Evolutionary conservation across 1,140 invertebrate genomes (phyloP).

Genomic region (Saccostrea echinata): DNA sequence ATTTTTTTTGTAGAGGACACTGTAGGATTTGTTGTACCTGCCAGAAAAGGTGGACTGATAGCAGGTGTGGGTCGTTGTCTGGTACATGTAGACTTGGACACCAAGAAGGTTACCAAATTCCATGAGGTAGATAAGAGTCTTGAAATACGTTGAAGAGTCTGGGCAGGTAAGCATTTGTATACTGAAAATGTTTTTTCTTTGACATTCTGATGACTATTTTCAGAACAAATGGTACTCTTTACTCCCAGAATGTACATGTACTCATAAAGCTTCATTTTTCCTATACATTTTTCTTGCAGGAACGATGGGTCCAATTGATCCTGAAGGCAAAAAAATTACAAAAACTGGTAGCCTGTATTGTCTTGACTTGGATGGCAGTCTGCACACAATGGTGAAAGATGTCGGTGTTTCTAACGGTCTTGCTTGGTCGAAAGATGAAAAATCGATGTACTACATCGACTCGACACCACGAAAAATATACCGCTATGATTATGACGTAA

Average conservation of each 20-base stretch:
- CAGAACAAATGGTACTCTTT: too few relatives aligned
- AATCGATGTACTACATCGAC: conserved; percentile 82
- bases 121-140: conserved; percentile 84
- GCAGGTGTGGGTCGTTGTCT: conserved; percentile 59
- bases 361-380: conserved; percentile 67
- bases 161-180: conserved; percentile 83
- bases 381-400: conserved; percentile 66
- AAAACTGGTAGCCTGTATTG: conserved; percentile 72
- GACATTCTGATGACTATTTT: too few relatives aligned
- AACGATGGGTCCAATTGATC: conserved; percentile 35
- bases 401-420: conserved; percentile 89
- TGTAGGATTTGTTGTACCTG: conserved; percentile 84
- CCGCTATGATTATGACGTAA: conserved; percentile 87
- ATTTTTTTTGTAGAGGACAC: conserved; percentile 59
- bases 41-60: conserved; percentile 68
- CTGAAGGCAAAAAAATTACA: not conserved
- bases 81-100: conserved; percentile 65
- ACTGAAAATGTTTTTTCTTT: not conserved
- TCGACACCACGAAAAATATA: conserved; percentile 77
- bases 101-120: conserved; percentile 57
- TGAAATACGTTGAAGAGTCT: conserved; percentile 87
- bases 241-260: not conserved
- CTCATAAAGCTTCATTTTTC: not conserved
- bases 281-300: conserved; percentile 20
- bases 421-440: conserved; percentile 87